Evolutionary conservation across 2,888 invertebrate genomes (phyloP).

Genomic region (Zeuzera pyrina): DNA sequence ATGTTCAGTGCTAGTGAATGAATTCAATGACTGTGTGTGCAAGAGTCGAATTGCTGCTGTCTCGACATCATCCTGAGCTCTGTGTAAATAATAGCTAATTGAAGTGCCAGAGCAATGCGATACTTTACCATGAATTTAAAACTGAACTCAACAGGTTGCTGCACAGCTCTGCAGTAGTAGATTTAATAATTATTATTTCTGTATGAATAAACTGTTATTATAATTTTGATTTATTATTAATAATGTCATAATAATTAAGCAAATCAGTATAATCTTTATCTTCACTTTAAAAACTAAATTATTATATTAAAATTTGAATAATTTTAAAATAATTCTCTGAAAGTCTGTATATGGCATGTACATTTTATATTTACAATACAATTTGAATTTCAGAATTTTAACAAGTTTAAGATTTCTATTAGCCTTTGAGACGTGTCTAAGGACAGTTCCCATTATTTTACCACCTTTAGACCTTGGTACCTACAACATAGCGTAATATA

Average conservation of each 20-base stretch:
- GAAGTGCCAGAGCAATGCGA: slow-evolving; percentile 3
- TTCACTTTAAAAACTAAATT: no score
- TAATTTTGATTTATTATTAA: slow-evolving; percentile 24
- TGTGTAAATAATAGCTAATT: slow-evolving; percentile 16
- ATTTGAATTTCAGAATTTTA: no score
- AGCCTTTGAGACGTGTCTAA: no score
- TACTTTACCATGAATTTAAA: slow-evolving; percentile 6
- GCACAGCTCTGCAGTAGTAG: slow-evolving; percentile 44
- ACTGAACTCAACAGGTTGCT: slow-evolving; percentile 23
- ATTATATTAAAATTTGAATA: no score
- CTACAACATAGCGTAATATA: no score
- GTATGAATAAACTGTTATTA: slow-evolving; percentile 66
- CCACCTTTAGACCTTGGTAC: no score
- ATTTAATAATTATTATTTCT: slow-evolving; percentile 53
- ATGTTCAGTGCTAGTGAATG: slow-evolving; percentile 64
- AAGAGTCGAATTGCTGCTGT: slow-evolving; percentile 58
- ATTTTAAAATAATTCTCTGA: no score
- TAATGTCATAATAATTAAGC: slow-evolving; percentile 6
- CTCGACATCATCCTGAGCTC: slow-evolving; percentile 45
- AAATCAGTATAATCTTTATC: no score
- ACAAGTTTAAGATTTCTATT: no score
- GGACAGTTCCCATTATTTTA: no score
- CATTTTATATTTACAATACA: no score
- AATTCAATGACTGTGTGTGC: slow-evolving; percentile 70
- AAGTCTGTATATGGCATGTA: no score